These are phyloP conservation scores for Trichogramma dendrolimi DNA, from an alignment of 2,888 invertebrate species.

Conservation along the genomic window DNA sequence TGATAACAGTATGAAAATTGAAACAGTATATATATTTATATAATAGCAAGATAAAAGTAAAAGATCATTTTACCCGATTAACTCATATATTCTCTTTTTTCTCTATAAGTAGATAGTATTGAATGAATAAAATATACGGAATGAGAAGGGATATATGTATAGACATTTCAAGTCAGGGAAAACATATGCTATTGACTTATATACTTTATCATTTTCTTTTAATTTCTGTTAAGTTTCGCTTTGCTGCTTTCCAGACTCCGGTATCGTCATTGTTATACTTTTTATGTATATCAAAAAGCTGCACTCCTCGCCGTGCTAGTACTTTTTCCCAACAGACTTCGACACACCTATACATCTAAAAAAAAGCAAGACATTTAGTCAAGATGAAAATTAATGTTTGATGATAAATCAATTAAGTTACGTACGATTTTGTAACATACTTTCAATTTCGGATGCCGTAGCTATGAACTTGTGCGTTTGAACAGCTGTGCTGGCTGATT, in stretches of 20 bases:
- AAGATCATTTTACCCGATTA: conserved; percentile 26
- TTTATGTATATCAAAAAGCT: conserved; percentile 29
- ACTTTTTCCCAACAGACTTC: conserved; percentile 30
- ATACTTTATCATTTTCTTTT: conserved; percentile 22
- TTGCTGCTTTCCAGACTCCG: conserved; percentile 35
- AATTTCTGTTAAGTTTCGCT: background rate
- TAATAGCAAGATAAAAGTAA: conserved; percentile 21
- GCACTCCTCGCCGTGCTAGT: conserved; percentile 34
- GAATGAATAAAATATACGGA: conserved; percentile 9
- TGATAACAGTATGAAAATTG: conserved; percentile 2
- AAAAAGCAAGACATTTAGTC: conserved; percentile 20
- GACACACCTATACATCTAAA: conserved; percentile 43
- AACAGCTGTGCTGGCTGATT: conserved; percentile 47
- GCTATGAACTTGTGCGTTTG: conserved; percentile 51
- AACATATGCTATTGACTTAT: conserved; percentile 42
- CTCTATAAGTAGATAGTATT: conserved; percentile 22
- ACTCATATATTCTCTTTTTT: conserved; percentile 31
- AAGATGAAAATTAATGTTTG: background rate
- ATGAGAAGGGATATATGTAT: no score
- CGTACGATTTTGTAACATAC: conserved; percentile 35
- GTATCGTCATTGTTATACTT: conserved; percentile 26
- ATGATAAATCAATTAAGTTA: background rate
- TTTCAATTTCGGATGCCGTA: conserved; percentile 50
- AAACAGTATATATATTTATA: conserved; percentile 5
- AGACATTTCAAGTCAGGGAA: conserved; percentile 33